Conservation (phyloP, 2,888 invertebrate species). For the Troides oblongomaculatus region DNA sequence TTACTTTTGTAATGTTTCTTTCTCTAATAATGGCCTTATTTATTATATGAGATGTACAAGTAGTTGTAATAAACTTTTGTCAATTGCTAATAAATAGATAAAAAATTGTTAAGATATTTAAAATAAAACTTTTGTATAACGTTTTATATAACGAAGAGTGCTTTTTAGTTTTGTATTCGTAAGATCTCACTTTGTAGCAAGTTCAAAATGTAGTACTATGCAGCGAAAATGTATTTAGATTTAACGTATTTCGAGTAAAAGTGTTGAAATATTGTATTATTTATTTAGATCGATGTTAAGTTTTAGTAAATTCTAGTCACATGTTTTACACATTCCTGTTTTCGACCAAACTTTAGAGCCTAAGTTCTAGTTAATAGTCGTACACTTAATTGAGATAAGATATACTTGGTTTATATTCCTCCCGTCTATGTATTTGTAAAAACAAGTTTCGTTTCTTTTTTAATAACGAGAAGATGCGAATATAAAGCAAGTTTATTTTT, state of each 20-base stretch:
- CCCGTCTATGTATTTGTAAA: neutral
- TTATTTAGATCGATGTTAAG: slow-evolving; percentile 77
- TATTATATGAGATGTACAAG: neutral
- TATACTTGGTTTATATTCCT: slow-evolving; percentile 27
- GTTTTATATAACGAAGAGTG: slow-evolving; percentile 33
- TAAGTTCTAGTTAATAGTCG: slow-evolving; percentile 48
- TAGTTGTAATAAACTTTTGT: neutral
- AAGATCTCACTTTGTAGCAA: slow-evolving; percentile 70
- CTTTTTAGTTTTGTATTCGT: slow-evolving; percentile 40
- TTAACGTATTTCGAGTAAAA: slow-evolving; percentile 54
- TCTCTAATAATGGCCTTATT: neutral
- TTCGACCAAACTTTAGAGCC: slow-evolving; percentile 70
- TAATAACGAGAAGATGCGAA: neutral
- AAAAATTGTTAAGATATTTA: neutral
- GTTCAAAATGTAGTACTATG: slow-evolving; percentile 47
- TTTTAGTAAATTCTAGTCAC: slow-evolving; percentile 80
- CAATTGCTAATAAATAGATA: neutral
- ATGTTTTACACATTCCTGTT: slow-evolving; percentile 80
- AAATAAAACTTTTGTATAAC: slow-evolving; percentile 14
- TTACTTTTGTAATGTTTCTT: neutral
- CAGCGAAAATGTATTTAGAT: slow-evolving; percentile 44
- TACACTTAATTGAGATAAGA: slow-evolving; percentile 25
- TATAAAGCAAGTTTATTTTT: slow-evolving; percentile 23
- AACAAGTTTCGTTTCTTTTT: neutral
- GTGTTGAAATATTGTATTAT: slow-evolving; percentile 70